These are phyloP conservation scores for Paramormyrops kingsleyae DNA, from an alignment of 2,113 vertebrate species.

Conservation along the genomic window DNA sequence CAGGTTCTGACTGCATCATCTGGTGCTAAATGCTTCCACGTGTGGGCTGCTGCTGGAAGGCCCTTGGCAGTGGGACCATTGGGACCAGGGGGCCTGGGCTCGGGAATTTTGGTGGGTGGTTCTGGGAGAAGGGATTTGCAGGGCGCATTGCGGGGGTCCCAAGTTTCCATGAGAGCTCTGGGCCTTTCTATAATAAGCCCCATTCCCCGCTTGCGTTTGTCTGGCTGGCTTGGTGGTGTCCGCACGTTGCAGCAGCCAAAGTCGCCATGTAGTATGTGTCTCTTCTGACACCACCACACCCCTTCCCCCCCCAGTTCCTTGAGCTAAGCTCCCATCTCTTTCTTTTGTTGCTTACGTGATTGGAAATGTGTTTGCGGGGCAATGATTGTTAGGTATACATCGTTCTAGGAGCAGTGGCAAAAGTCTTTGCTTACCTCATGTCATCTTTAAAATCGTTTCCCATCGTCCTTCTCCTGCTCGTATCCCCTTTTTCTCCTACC, in stretches of 20 bases:
- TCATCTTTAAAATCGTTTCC: neutral
- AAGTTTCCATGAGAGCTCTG: neutral
- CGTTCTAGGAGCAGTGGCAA: neutral
- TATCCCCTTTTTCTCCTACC: neutral
- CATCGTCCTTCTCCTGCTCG: neutral
- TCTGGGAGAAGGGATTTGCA: neutral
- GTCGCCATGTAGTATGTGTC: neutral
- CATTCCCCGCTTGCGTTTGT: neutral
- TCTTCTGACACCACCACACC: neutral
- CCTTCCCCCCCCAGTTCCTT: neutral
- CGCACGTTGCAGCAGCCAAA: neutral
- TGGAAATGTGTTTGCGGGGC: neutral
- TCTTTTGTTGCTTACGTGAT: neutral
- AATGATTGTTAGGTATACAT: neutral
- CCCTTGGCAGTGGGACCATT: neutral
- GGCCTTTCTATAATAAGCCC: neutral
- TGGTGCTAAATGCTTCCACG: neutral
- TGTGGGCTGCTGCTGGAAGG: neutral
- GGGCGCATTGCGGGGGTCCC: neutral
- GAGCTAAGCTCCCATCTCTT: neutral
- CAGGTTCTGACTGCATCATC: slow-evolving; percentile 1
- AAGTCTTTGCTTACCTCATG: neutral
- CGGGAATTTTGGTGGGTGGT: neutral
- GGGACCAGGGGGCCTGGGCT: neutral
- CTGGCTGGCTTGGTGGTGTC: neutral